These are phyloP conservation scores for Myotis brandtii DNA, from an alignment of 2,113 vertebrate genomes.

Conservation along the genomic window DNA sequence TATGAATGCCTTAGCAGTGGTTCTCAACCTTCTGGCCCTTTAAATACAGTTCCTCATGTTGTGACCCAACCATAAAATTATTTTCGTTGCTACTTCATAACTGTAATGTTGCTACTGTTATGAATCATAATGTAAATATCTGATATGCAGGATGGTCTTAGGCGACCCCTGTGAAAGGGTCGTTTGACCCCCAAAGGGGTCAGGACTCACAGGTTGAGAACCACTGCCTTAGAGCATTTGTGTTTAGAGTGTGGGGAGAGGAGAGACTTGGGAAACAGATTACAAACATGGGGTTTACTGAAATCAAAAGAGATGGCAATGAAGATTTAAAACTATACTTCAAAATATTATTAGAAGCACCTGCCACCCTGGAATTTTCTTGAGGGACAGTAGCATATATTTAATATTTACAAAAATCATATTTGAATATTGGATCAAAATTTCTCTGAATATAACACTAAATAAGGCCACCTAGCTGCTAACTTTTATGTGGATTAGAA, in stretches of 20 bases:
- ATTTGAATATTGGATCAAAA: conserved; percentile 11
- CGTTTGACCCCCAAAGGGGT: too few species aligned
- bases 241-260: background rate
- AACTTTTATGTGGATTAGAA: conserved; percentile 28
- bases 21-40: too few species aligned
- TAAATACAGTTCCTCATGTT: too few species aligned
- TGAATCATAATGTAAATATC: too few species aligned
- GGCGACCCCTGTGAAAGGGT: too few species aligned
- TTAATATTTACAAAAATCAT: conserved; percentile 45
- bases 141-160: too few species aligned
- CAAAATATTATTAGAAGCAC: background rate
- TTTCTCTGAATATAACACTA: conserved; percentile 36
- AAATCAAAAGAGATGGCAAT: background rate
- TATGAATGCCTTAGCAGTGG: background rate
- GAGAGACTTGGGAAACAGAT: background rate
- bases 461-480: conserved; percentile 25
- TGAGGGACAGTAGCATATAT: background rate
- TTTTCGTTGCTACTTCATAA: too few species aligned
- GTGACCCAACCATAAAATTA: too few species aligned
- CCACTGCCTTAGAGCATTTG: background rate
- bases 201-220: too few species aligned
- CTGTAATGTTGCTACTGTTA: too few species aligned
- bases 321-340: background rate
- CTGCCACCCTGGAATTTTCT: background rate
- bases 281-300: background rate